phyloP scores from a whole-genome alignment of 2,888 invertebrate species.

The Tetheella fluctuosa region DNA sequence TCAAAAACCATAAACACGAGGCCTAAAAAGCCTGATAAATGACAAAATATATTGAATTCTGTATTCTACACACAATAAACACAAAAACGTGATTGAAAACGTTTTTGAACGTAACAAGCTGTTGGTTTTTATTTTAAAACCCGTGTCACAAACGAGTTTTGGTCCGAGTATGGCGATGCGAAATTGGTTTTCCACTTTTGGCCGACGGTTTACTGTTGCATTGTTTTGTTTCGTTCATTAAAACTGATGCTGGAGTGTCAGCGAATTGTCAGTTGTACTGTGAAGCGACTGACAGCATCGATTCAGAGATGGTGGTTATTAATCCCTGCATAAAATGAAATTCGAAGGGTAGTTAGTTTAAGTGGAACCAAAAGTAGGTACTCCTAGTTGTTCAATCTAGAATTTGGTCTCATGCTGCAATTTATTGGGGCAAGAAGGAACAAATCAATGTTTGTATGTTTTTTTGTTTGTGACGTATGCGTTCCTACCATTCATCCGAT shows the following conservation, averaged over 20 bases:
- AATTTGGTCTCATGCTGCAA: too few species aligned
- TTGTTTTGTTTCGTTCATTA: slow-evolving; percentile 42
- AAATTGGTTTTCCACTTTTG: slow-evolving; percentile 69
- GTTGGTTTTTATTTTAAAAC: slow-evolving; percentile 54
- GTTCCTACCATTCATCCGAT: too few species aligned
- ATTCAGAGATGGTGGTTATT: neutral
- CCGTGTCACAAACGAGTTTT: slow-evolving; percentile 48
- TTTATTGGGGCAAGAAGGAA: too few species aligned
- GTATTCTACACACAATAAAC: slow-evolving; percentile 14
- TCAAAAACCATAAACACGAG: too few species aligned
- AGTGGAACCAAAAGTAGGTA: too few species aligned
- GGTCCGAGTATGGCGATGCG: slow-evolving; percentile 41
- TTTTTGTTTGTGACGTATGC: too few species aligned
- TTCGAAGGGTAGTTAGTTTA: too few species aligned
- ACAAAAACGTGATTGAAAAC: slow-evolving; percentile 39
- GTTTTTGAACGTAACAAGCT: slow-evolving; percentile 34
- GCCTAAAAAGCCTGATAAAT: too few species aligned
- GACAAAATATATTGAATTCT: neutral
- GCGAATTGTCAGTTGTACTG: slow-evolving; percentile 8
- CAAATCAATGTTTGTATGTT: too few species aligned
- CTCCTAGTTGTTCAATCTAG: too few species aligned
- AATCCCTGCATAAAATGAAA: too few species aligned
- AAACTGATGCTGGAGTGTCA: slow-evolving; percentile 18
- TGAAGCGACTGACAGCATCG: neutral
- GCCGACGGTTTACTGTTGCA: slow-evolving; percentile 36